phyloP scores from a whole-genome alignment of 2,888 invertebrate species.

The Tupiocoris notatus region DNA sequence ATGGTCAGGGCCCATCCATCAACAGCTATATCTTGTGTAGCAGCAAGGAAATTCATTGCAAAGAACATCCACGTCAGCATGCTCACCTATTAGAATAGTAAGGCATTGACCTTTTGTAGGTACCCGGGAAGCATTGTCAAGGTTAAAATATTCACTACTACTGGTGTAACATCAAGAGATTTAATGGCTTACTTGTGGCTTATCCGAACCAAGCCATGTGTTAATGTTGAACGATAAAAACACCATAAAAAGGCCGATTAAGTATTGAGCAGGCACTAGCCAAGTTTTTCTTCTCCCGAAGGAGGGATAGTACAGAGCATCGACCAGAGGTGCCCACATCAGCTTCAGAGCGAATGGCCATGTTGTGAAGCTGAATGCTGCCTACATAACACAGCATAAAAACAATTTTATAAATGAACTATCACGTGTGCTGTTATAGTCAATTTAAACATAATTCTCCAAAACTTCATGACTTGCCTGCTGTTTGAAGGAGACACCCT shows the following conservation, averaged over 20 bases:
- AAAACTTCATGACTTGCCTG: conserved; percentile 69
- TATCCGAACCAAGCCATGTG: conserved; percentile 62
- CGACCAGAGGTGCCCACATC: conserved; percentile 97
- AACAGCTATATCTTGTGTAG: conserved; percentile 98
- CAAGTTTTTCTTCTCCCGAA: conserved; percentile 94
- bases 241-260: conserved; percentile 75
- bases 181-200: conserved; percentile 41
- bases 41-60: conserved; percentile 89
- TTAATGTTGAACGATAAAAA: conserved; percentile 74
- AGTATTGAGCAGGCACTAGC: conserved; percentile 91
- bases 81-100: conserved; percentile 35
- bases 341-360: conserved; percentile 93
- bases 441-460: background rate
- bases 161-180: background rate
- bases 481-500: conserved; percentile 89
- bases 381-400: no score
- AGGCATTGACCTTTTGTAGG: background rate
- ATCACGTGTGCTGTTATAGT: no score
- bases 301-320: conserved; percentile 77
- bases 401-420: no score
- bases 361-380: conserved; percentile 87
- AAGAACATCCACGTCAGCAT: conserved; percentile 84
- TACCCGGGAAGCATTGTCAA: background rate
- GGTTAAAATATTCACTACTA: background rate
- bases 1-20: conserved; percentile 99